Evolutionary conservation across 64 coral and sea anemone genomes (phyloP), one percentile per base, ranked within the genome.

Genomic region (Astreopora myriophthalma): DNA sequence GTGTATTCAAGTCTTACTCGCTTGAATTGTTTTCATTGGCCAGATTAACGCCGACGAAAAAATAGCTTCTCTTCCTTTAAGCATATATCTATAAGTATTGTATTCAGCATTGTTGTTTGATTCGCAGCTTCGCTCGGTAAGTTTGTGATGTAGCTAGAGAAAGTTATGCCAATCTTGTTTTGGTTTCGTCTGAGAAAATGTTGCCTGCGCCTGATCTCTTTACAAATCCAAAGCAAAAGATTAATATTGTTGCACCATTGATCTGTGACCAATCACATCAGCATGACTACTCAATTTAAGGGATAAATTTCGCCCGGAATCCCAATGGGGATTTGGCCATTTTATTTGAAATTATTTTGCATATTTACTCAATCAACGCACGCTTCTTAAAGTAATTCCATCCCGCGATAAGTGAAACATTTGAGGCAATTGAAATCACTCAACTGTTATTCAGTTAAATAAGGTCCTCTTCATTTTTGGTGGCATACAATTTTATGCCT

Each of bases 271-370:
- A 76, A 80, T 55, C 76, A 80, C 8, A 20, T 64, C 3, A 30
- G 40, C 1, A 20, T 14, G 11, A 30, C n/a, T 29, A 24, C 38
- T 83, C n/a, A 32, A 37, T 52, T 26, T 24, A 23, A 75, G 44
- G 29, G 74, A 19, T 26, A 51, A 48, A 31, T 64, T 62, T 58
- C 79, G 7, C 28, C 61, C 79, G 32, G 24, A 64, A 83, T 83
- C 79, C 79, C 79, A 64, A 22, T 30, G 79, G 79, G 79, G 64
- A 83, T 83, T 55, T 64, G 17, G 6, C 79, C 79, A 34, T 83
- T 83, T 83, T 83, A 62, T 83, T 83, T 64, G 57, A 83, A 83
- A 83, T 63, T 25, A 83, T 83, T 83, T 62, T 83, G 79, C 79
- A 83, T 83, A 83, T 83, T 33, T 63, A 63, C 79, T 83, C 57